Percentiles rank a stretch among this genome's conserved stretches.
Evolutionary conservation across 2,113 vertebrate species (phyloP).

Genomic region (Oncorhynchus tshawytscha): DNA sequence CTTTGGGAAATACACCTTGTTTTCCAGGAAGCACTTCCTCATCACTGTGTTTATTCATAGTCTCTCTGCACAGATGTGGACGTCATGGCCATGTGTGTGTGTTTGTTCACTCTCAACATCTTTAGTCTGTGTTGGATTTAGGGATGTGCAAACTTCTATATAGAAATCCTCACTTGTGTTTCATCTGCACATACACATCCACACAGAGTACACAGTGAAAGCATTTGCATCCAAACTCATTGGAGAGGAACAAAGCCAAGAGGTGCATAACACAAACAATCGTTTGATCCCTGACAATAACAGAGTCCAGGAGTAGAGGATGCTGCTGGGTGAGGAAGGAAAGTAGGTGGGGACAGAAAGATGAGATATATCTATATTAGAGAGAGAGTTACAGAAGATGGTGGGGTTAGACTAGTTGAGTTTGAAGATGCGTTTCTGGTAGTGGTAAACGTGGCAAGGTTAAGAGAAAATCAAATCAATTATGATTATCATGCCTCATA

Average conservation of each 20-base stretch:
- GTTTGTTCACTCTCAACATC: not conserved
- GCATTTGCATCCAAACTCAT: not conserved
- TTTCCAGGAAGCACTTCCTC: slow-evolving; percentile 46
- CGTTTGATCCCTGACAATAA: not conserved
- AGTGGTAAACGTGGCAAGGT: no score
- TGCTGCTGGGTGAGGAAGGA: not conserved
- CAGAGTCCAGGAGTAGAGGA: not conserved
- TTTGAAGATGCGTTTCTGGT: no score
- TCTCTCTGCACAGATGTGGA: slow-evolving; percentile 14
- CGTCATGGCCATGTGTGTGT: not conserved
- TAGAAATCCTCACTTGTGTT: slow-evolving; percentile 30
- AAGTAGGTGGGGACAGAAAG: not conserved
- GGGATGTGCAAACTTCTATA: slow-evolving; percentile 21
- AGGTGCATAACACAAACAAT: no score
- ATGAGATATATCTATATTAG: no score
- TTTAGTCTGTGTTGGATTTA: no score
- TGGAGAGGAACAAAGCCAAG: not conserved
- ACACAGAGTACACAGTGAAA: no score
- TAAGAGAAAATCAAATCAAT: no score
- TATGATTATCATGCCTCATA: no score
- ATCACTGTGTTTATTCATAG: slow-evolving; percentile 28
- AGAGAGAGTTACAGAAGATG: no score
- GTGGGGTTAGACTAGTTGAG: no score
- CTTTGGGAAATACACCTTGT: slow-evolving; percentile 52
- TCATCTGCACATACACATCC: no score